Base-by-base conservation (phyloP, 2,888 invertebrate species). In the Hyposoter didymator region DNA sequence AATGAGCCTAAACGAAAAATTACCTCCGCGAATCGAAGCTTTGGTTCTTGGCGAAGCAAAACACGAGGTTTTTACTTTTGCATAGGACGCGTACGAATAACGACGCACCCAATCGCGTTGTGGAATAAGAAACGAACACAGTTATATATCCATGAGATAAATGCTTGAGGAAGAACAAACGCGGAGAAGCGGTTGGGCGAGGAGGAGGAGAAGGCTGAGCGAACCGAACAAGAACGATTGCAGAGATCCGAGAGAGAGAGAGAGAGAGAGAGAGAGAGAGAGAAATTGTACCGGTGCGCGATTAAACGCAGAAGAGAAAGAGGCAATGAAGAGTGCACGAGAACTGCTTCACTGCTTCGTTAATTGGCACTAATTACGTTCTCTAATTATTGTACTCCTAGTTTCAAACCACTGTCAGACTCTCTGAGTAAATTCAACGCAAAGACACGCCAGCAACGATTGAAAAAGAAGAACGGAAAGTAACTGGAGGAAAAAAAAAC, bases 331-430 rank as follows among this genome's bases (percentile, higher is more conserved):
- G 87, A 83, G 85, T 81, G 85, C 85, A 88, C 86, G 85, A 80
- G 87, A 85, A 86, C 89, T 84, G 87, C 86, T 87, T 88, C 87
- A 87, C 89, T 89, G 89, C 89, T 90, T 87, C 88, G 89, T 89
- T 91, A 91, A 92, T 92, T 91, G 91, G 91, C 89, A 89, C 90
- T 91, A 91, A 91, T 91, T 90, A 91, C 90, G 89, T 90, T 89
- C 89, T 90, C 90, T 91, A 91, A 91, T 91, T 91, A 90, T 91
- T 91, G 91, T 90, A 89, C 89, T 90, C 88, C 86, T 78, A 84
- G 88, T 84, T 88, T 88, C 88, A 87, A 90, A 89, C 89, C 89
- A 87, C 88, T 84, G 88, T 83, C 85, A 87, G 86, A 81, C 87
- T 79, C 84, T 84, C 82, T 70, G 72, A 78, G 84, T 69, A 69